These are phyloP conservation scores for Bacillus rossius DNA, from an alignment of 1,140 invertebrate genomes.

Conservation along the genomic window DNA sequence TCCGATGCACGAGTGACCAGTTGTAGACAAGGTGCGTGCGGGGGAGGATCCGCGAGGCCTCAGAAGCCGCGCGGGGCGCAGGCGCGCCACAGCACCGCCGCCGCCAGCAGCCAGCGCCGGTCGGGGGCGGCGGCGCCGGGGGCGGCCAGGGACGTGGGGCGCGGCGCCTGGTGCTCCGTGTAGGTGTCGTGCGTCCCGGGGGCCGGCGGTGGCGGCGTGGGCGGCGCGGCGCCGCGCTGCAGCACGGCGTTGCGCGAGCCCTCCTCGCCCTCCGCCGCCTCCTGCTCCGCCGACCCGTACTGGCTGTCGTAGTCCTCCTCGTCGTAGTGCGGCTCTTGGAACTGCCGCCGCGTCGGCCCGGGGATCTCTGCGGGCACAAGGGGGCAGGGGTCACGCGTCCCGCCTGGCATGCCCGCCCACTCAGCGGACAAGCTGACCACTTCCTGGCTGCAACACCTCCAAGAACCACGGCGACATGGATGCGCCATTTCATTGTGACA, in stretches of 20 bases:
- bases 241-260: background rate
- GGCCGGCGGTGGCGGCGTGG: background rate
- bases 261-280: slow-evolving; percentile 1
- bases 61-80: too few species aligned
- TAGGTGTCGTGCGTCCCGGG: slow-evolving; percentile 2
- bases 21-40: too few species aligned
- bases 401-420: too few species aligned
- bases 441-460: too few species aligned
- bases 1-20: too few species aligned
- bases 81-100: too few species aligned
- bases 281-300: slow-evolving; percentile 11
- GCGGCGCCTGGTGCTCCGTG: background rate
- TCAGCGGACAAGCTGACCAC: too few species aligned
- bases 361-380: slow-evolving; percentile 7
- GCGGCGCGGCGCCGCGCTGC: background rate
- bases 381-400: too few species aligned
- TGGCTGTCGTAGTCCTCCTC: slow-evolving; percentile 4
- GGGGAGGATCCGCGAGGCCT: too few species aligned
- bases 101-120: too few species aligned
- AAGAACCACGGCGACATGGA: too few species aligned
- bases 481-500: too few species aligned
- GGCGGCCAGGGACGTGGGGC: background rate
- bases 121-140: background rate
- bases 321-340: background rate
- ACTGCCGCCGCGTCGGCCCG: background rate